Evolutionary conservation across 2,888 invertebrate genomes (phyloP).

Genomic region (Coremacera marginata): DNA sequence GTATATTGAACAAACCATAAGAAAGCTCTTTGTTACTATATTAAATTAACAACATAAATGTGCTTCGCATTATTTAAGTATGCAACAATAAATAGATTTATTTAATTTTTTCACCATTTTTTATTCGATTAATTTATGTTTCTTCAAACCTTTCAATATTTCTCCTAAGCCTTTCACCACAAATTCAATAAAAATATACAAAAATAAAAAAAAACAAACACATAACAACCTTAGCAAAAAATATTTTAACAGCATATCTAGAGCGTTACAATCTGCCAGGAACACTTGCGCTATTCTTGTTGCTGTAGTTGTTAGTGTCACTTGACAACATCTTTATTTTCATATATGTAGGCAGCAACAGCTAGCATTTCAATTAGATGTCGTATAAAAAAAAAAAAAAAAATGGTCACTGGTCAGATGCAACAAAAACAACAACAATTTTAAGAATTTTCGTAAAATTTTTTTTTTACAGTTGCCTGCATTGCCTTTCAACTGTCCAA

Average conservation of each 20-base stretch:
- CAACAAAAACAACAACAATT: constrained; percentile 1
- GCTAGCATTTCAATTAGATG: constrained; percentile 20
- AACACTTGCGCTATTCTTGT: constrained; percentile 14
- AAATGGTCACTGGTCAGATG: constrained; percentile 2
- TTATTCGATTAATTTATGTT: no score
- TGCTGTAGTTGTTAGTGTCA: neutral
- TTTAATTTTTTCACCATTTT: no score
- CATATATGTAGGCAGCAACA: neutral
- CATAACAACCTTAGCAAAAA: neutral
- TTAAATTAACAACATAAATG: no score
- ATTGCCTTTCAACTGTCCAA: constrained; percentile 3
- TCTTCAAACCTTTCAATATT: no score
- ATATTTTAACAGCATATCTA: neutral
- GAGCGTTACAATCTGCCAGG: constrained; percentile 7
- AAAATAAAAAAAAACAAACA: no score
- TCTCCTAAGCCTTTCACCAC: no score
- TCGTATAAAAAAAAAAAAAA: neutral
- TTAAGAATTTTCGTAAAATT: neutral
- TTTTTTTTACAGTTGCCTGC: neutral
- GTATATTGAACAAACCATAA: no score
- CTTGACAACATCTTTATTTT: constrained; percentile 9
- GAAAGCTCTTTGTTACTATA: no score
- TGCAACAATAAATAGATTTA: no score
- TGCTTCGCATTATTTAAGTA: no score
- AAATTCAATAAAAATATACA: no score